Evolutionary conservation across 1,140 invertebrate genomes (phyloP).

Genomic region (Aphidius gifuensis): DNA sequence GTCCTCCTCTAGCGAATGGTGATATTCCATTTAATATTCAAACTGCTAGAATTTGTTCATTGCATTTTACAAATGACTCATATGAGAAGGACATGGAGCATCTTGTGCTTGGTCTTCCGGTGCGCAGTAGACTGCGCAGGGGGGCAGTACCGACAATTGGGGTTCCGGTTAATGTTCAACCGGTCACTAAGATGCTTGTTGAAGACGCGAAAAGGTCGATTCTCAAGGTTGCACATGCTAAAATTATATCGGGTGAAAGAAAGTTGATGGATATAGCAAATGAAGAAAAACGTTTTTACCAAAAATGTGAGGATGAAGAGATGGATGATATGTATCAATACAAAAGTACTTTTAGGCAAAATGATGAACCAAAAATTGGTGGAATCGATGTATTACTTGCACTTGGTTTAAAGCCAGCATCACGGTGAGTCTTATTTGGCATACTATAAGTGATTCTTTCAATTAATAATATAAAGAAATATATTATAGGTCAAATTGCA

Average conservation of each 20-base stretch:
- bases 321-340: conserved; percentile 2
- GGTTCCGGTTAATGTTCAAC: conserved; percentile 55
- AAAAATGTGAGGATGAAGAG: conserved; percentile 1
- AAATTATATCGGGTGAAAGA: conserved; percentile 17
- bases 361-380: conserved; percentile 32
- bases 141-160: conserved; percentile 58
- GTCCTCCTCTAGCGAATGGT: conserved; percentile 49
- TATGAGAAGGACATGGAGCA: conserved; percentile 62
- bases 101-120: conserved; percentile 58
- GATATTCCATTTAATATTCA: conserved; percentile 56
- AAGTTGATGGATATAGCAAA: conserved; percentile 14
- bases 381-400: conserved; percentile 47
- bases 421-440: conserved; percentile 39
- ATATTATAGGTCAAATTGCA: too few species aligned
- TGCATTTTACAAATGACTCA: conserved; percentile 57
- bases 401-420: conserved; percentile 47
- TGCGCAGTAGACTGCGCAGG: conserved; percentile 54
- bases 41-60: conserved; percentile 59
- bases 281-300: not conserved
- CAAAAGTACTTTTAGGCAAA: conserved; percentile 10
- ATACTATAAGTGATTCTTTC: too few species aligned
- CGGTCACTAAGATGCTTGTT: conserved; percentile 50
- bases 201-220: conserved; percentile 52
- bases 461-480: too few species aligned
- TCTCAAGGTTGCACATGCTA: conserved; percentile 46